These are phyloP conservation scores for Strongylocentrotus purpuratus DNA, from an alignment of 35 echinoderm and acorn worm species.

Conservation along the genomic window DNA sequence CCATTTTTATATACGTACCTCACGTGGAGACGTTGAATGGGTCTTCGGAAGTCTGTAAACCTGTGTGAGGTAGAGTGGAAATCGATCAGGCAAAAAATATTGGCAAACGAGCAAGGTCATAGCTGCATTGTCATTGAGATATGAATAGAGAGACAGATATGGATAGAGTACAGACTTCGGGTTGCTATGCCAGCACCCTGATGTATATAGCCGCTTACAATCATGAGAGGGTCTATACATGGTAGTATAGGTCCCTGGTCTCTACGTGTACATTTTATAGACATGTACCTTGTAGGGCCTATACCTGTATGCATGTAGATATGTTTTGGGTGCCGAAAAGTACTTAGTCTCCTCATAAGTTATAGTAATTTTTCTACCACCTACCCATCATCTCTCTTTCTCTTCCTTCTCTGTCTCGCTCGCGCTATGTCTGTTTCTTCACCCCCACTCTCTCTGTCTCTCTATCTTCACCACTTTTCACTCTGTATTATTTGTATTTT, in stretches of 20 bases:
- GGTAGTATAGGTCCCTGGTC: too few relatives aligned
- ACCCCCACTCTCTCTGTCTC: not conserved
- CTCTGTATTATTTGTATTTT: too few relatives aligned
- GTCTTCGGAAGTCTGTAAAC: not conserved
- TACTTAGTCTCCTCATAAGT: too few relatives aligned
- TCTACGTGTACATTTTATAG: not conserved
- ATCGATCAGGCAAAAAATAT: constrained; percentile 3
- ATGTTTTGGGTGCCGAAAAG: too few relatives aligned
- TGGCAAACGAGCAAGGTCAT: not conserved
- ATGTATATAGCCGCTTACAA: not conserved
- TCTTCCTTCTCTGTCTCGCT: not conserved
- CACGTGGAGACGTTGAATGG: not conserved
- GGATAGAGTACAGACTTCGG: not conserved
- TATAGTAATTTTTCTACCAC: too few relatives aligned
- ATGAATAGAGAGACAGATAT: not conserved
- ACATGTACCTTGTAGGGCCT: not conserved
- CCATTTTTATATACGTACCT: not conserved
- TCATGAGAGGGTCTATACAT: too few relatives aligned
- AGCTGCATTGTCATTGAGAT: not conserved
- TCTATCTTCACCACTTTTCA: too few relatives aligned
- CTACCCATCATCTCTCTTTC: too few relatives aligned
- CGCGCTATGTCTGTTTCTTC: not conserved
- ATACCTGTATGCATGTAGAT: not conserved
- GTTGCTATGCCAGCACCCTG: not conserved
- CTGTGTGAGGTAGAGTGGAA: not conserved